Evolutionary conservation across 35 echinoderm and acorn worm species (phyloP), one percentile per base, ranked within the genome.

Genomic region (Patiria miniata): DNA sequence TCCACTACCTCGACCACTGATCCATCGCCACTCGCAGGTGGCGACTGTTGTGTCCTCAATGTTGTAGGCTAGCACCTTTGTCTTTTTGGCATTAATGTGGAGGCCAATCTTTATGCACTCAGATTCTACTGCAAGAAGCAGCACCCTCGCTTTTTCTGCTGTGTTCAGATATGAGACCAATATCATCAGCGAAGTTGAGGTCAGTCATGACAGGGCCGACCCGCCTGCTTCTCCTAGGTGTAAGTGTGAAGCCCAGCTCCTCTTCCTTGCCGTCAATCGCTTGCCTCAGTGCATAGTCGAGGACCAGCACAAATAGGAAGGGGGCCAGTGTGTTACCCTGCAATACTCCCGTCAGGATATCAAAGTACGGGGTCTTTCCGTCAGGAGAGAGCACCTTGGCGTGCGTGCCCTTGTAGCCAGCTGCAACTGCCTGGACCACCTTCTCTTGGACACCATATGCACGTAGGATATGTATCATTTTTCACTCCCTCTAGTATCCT

Each of bases 251-350:
- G 40, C 86, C 68, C 0, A n/a, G n/a, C n/a, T n/a, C n/a, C n/a
- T n/a, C n/a, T n/a, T n/a, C n/a, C n/a, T n/a, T n/a, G n/a, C n/a
- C n/a, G n/a, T n/a, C n/a, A n/a, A n/a, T n/a, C n/a, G n/a, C n/a
- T n/a, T n/a, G n/a, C n/a, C n/a, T n/a, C n/a, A n/a, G n/a, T n/a
- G n/a, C n/a, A n/a, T n/a, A n/a, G n/a, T n/a, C n/a, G n/a, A n/a
- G n/a, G n/a, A 80, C 77, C 8, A 88, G 79, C 7, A 88, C 50
- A 82, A 88, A 88, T 17, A 44, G 14, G 50, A 81, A 88, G 0
- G 77, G 86, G 40, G 77, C 86, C 16, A 88, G 78, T 2, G 77
- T 80, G 39, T 88, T 77, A 10, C 86, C 86, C 54, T 81, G 76
- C 50, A 88, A 47, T 17, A 88, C 52, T 34, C 87, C 87, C 12